A percentile compares a stretch with the other conserved stretches of the same genome.
These are phyloP conservation scores for Plutella xylostella DNA, from an alignment of 2,888 invertebrate genomes.

Conservation along the genomic window DNA sequence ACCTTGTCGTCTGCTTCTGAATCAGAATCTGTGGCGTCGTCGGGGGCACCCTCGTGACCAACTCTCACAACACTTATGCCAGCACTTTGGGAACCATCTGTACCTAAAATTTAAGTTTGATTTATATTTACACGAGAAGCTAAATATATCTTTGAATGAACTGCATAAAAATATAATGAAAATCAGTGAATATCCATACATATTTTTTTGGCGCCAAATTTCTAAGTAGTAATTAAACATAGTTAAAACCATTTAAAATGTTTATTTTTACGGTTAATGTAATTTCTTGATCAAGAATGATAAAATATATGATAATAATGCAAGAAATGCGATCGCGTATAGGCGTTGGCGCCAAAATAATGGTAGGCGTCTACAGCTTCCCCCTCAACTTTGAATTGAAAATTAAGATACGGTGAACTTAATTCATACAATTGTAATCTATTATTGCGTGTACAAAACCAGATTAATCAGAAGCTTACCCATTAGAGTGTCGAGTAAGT, in stretches of 20 bases:
- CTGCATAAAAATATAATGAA: no score
- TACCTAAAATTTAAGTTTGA: conserved; percentile 33
- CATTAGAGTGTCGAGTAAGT: conserved; percentile 81
- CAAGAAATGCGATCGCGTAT: not conserved
- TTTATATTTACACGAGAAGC: not conserved
- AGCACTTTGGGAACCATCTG: conserved; percentile 67
- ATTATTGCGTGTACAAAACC: not conserved
- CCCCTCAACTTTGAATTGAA: not conserved
- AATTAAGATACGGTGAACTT: not conserved
- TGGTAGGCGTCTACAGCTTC: not conserved
- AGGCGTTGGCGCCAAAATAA: conserved; percentile 1
- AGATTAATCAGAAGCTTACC: conserved; percentile 64
- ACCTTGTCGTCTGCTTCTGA: conserved; percentile 71
- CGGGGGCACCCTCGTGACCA: conserved; percentile 61
- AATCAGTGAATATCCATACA: not conserved
- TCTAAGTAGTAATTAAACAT: no score
- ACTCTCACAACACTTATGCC: conserved; percentile 73
- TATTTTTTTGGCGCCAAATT: conserved; percentile 21
- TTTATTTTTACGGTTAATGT: not conserved
- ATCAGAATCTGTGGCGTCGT: conserved; percentile 69
- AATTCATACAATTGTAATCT: no score
- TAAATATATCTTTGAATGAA: no score
- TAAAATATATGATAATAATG: not conserved
- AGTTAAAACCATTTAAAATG: not conserved
- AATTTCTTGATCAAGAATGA: not conserved